These are phyloP conservation scores for Volucella zonaria DNA, from an alignment of 2,888 invertebrate species.

Conservation along the genomic window DNA sequence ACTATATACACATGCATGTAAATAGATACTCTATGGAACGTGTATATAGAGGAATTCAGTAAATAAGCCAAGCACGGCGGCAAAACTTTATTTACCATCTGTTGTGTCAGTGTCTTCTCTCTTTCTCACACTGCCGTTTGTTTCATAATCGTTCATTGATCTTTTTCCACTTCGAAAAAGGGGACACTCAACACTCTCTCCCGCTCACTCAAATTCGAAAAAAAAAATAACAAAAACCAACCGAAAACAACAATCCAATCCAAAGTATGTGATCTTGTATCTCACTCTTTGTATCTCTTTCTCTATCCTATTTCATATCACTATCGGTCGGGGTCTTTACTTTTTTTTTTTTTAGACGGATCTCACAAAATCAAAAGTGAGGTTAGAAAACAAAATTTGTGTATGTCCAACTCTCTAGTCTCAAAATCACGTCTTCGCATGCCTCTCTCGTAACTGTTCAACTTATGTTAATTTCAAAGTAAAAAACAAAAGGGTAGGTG, in stretches of 20 bases:
- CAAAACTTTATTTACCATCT: slow-evolving; percentile 65
- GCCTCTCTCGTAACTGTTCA: slow-evolving; percentile 25
- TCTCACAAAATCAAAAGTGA: slow-evolving; percentile 24
- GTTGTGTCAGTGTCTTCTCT: slow-evolving; percentile 37
- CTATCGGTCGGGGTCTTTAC: not conserved
- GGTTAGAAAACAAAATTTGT: not conserved
- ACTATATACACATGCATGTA: not conserved
- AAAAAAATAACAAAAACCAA: slow-evolving; percentile 1
- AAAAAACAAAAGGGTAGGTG: slow-evolving; percentile 36
- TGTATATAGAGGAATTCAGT: slow-evolving; percentile 1
- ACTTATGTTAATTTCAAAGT: slow-evolving; percentile 50
- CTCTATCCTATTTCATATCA: slow-evolving; percentile 39
- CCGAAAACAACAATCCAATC: slow-evolving; percentile 20
- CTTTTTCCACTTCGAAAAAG: slow-evolving; percentile 51
- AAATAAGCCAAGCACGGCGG: slow-evolving; percentile 43
- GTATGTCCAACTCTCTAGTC: not conserved
- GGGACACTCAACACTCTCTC: slow-evolving; percentile 23
- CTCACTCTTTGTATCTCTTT: slow-evolving; percentile 40
- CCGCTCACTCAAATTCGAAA: slow-evolving; percentile 13
- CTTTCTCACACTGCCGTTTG: slow-evolving; percentile 62
- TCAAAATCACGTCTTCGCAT: not conserved
- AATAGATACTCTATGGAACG: no score
- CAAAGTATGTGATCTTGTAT: not conserved
- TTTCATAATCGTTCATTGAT: slow-evolving; percentile 74
- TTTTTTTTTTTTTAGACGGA: slow-evolving; percentile 2